These are phyloP conservation scores for Scaptomyza polygonia DNA, from an alignment of 2,888 invertebrate genomes.

Conservation along the genomic window DNA sequence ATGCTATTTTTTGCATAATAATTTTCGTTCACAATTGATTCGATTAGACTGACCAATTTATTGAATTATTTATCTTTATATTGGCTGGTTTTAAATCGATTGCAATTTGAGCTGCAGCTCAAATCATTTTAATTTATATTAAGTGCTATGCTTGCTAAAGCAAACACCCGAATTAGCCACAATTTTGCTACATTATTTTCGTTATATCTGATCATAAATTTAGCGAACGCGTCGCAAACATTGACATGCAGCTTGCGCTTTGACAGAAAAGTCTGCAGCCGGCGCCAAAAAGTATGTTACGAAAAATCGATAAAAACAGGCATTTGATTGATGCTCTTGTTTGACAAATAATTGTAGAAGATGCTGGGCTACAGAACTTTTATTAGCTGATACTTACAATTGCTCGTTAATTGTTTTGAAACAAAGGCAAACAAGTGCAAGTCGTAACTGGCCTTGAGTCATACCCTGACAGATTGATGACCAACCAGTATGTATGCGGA, in stretches of 20 bases:
- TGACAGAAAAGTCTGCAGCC: slow-evolving; percentile 41
- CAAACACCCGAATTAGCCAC: slow-evolving; percentile 38
- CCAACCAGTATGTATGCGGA: slow-evolving; percentile 22
- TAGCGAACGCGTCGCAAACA: slow-evolving; percentile 35
- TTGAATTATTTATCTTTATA: slow-evolving; percentile 2
- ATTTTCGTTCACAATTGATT: not conserved
- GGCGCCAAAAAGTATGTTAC: slow-evolving; percentile 42
- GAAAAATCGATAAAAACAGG: slow-evolving; percentile 42
- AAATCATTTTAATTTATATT: slow-evolving; percentile 58
- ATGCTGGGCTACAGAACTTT: slow-evolving; percentile 24
- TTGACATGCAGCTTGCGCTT: slow-evolving; percentile 59
- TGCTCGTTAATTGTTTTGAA: slow-evolving; percentile 52
- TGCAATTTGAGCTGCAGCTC: slow-evolving; percentile 40
- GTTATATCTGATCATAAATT: slow-evolving; percentile 60
- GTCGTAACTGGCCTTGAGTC: slow-evolving; percentile 34
- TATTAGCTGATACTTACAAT: slow-evolving; percentile 37
- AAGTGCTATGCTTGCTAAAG: slow-evolving; percentile 36
- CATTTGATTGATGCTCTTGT: slow-evolving; percentile 74
- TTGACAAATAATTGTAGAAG: slow-evolving; percentile 32
- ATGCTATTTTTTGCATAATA: not conserved
- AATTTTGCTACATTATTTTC: slow-evolving; percentile 33
- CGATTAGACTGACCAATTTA: slow-evolving; percentile 8
- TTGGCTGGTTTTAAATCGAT: slow-evolving; percentile 28
- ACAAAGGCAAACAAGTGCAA: slow-evolving; percentile 18
- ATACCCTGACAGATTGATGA: slow-evolving; percentile 61